A percentile compares a stretch with the other conserved stretches of the same genome.
These are phyloP conservation scores for Larimichthys polyactis DNA, from an alignment of 2,113 vertebrate genomes.

Conservation along the genomic window DNA sequence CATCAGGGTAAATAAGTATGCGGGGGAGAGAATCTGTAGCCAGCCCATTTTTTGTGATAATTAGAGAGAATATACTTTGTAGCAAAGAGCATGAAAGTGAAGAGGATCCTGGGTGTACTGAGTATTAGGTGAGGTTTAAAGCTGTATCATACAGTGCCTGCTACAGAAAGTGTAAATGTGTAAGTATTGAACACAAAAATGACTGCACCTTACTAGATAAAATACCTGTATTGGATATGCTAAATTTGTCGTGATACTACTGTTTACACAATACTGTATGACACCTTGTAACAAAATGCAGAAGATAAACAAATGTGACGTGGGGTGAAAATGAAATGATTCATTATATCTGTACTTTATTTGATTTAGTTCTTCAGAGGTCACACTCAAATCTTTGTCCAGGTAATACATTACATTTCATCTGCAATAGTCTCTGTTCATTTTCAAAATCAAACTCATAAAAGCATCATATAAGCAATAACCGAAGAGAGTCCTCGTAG, in stretches of 20 bases:
- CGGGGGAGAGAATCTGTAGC: conserved; percentile 13
- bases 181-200: not conserved
- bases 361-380: conserved; percentile 66
- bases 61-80: conserved; percentile 22
- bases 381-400: conserved; percentile 65
- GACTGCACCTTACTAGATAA: not conserved
- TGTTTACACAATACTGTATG: not conserved
- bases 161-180: not conserved
- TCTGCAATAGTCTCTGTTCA: conserved; percentile 76
- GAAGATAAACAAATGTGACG: conserved; percentile 34
- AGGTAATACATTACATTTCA: conserved; percentile 76
- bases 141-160: not conserved
- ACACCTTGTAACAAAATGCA: conserved; percentile 21
- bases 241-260: not conserved
- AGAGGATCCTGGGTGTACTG: conserved; percentile 1
- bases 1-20: conserved; percentile 52
- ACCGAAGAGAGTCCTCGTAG: conserved; percentile 75
- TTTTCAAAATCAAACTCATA: conserved; percentile 86
- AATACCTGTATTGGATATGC: not conserved
- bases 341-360: conserved; percentile 56
- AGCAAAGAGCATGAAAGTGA: conserved; percentile 23
- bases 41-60: conserved; percentile 30
- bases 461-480: conserved; percentile 84
- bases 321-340: conserved; percentile 40
- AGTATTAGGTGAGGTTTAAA: not conserved